Evolutionary conservation across 2,797 vertebrate species (phyloP).

Genomic region (Leucoraja ocellata): DNA sequence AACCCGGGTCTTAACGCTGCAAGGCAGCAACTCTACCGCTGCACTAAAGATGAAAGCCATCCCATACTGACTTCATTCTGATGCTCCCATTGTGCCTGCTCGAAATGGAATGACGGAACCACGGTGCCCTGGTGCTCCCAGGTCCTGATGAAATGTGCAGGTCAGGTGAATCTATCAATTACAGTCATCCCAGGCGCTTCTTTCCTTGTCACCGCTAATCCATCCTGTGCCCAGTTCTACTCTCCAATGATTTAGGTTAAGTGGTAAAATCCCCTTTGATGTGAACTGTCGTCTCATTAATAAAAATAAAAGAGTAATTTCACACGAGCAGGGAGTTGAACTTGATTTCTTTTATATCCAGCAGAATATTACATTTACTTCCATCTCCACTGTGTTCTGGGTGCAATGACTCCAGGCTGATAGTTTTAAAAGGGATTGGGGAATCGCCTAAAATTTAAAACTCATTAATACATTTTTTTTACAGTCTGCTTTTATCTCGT

Average conservation of each 20-base stretch:
- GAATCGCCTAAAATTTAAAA: neutral
- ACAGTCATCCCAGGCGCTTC: neutral
- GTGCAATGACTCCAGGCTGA: neutral
- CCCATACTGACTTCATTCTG: neutral
- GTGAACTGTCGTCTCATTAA: conserved; percentile 18
- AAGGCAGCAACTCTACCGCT: too few species aligned
- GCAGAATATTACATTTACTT: neutral
- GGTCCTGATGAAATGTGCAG: neutral
- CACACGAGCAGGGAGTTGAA: neutral
- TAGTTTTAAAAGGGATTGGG: neutral
- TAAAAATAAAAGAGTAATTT: conserved; percentile 15
- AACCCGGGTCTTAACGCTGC: too few species aligned
- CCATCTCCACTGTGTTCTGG: neutral
- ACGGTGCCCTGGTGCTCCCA: neutral
- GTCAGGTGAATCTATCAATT: conserved; percentile 2
- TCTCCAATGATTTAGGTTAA: neutral
- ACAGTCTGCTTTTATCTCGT: neutral
- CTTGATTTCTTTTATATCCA: neutral
- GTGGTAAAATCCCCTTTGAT: neutral
- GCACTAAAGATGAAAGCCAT: neutral
- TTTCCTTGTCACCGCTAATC: conserved; percentile 12
- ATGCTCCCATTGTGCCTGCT: neutral
- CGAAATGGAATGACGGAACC: neutral
- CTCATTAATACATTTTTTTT: neutral
- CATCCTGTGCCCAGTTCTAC: neutral